Base-by-base conservation (phyloP, 1,140 invertebrate genomes). In the Papilio polytes region DNA sequence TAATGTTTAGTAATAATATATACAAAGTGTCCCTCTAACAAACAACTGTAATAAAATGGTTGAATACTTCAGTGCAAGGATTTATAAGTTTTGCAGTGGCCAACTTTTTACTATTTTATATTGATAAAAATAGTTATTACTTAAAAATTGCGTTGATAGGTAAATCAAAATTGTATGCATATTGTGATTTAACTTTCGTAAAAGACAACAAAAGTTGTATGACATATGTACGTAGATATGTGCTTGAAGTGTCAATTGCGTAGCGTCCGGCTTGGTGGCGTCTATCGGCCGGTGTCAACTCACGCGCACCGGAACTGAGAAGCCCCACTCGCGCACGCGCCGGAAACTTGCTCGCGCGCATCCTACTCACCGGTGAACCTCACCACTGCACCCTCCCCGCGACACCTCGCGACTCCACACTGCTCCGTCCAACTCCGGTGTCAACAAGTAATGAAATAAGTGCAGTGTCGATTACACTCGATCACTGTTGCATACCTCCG, bases 321-420 rank as follows among this genome's bases (percentile, higher is more conserved):
- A 94, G 92, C 92, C 92, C 84, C 87, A 93, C 91, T 93, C 91
- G 86, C 87, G 89, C 91, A 93, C 91, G 89, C 89, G 91, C 91
- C 91, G 92, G 92, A 94, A 90, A 86, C 82, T 82, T 92, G 91
- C 91, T 90, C 90, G 81, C 77, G 91, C 92, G 92, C 91, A 91
- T 89, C 88, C 89, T 88, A 83, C 80, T 82, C 84, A 70, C 85
- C 85, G 86, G 90, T 91, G 84, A 89, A 88, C 82, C 85, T 91
- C 89, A 88, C 88, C 77, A 56, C 82, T 15, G 13, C 46, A 51
- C 48, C 48, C 48, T 51, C 80, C 59, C 59, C 59, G 59, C 59
- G 10, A 12, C 20, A 2, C 80, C 59, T 6, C 59, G 59, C 22
- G 10, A 12, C 20, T 0, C 20, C 22, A 7, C 36, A 12, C 26